phyloP scores from a whole-genome alignment of 2,113 vertebrate genomes.

The Gnathonemus echidnorhynchus region DNA sequence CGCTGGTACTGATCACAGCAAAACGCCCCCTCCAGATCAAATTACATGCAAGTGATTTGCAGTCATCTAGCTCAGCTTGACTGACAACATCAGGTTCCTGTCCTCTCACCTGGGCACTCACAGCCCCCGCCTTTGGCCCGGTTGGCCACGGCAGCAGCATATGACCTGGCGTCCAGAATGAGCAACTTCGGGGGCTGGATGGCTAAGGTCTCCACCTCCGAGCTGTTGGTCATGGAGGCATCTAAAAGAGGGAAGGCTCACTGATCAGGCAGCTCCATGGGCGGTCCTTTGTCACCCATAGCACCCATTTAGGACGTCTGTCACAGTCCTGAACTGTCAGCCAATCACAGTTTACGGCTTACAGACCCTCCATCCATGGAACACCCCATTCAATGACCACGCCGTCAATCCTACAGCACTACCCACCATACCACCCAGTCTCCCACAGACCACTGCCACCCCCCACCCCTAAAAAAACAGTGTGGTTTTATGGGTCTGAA shows the following conservation, averaged over 20 bases:
- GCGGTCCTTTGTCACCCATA: not conserved
- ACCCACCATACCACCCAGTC: not conserved
- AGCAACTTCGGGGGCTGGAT: conserved; percentile 84
- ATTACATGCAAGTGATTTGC: not conserved
- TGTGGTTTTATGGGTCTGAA: not conserved
- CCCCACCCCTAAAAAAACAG: not conserved
- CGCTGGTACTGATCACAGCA: not conserved
- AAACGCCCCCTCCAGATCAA: not conserved
- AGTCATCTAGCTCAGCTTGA: not conserved
- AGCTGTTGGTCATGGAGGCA: conserved; percentile 79
- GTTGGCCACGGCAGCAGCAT: conserved; percentile 93
- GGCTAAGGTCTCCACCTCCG: conserved; percentile 74
- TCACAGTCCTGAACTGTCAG: not conserved
- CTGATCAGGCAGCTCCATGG: conserved; percentile 2
- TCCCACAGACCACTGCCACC: not conserved
- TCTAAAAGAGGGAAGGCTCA: conserved; percentile 54
- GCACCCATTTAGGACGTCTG: not conserved
- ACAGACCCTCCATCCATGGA: not conserved
- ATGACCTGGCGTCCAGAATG: conserved; percentile 89
- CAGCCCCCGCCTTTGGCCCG: conserved; percentile 95
- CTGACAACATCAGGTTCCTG: not conserved
- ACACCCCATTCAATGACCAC: not conserved
- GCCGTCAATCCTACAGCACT: not conserved
- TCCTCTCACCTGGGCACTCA: conserved; percentile 85
- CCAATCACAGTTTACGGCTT: not conserved